Evolutionary conservation across 2,113 vertebrate genomes (phyloP).

Genomic region (Anoplopoma fimbria): DNA sequence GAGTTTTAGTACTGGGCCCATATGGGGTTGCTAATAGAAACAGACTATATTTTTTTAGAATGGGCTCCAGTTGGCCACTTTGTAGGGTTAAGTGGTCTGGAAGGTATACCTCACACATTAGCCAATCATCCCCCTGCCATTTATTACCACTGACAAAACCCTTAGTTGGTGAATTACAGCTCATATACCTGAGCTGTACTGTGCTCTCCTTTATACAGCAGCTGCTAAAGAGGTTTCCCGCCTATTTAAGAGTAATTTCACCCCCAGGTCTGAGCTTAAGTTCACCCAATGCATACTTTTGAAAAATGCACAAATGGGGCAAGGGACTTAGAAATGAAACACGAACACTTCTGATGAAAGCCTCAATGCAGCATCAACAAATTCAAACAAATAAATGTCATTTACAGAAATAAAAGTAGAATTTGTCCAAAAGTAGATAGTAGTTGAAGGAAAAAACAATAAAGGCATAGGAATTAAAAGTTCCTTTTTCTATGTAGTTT

Average conservation of each 20-base stretch:
- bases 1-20: constrained; percentile 28
- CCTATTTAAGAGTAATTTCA: constrained; percentile 3
- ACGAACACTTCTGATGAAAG: too few species aligned
- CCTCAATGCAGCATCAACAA: too few species aligned
- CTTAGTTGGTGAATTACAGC: constrained; percentile 56
- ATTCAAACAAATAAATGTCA: neutral
- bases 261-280: neutral
- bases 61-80: constrained; percentile 31
- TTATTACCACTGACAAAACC: constrained; percentile 58
- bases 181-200: constrained; percentile 45
- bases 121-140: constrained; percentile 33
- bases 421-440: neutral
- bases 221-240: constrained; percentile 52
- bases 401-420: neutral
- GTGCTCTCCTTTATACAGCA: constrained; percentile 48
- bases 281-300: neutral
- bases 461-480: neutral
- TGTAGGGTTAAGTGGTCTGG: constrained; percentile 33
- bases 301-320: neutral
- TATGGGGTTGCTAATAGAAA: constrained; percentile 20
- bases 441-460: neutral
- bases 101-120: constrained; percentile 51
- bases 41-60: constrained; percentile 30
- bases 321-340: too few species aligned
- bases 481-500: neutral